phyloP scores from a whole-genome alignment of 1,140 invertebrate species.

The Drosophila pectinifera region DNA sequence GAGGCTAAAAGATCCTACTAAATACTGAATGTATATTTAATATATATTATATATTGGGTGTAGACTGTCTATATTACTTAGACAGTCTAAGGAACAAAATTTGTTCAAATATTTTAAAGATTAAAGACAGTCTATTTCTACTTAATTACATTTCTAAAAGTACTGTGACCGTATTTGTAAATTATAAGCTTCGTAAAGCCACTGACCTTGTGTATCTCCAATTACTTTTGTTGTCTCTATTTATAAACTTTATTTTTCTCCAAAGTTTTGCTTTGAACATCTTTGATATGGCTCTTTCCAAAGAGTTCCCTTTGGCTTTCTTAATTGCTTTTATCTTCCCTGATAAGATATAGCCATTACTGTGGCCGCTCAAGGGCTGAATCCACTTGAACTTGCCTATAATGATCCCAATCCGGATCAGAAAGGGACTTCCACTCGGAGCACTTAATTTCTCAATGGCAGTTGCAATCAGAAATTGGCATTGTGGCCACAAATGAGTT shows the following conservation, averaged over 20 bases:
- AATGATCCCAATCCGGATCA: slow-evolving; percentile 26
- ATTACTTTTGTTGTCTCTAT: neutral
- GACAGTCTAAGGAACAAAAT: too few species aligned
- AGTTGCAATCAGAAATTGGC: slow-evolving; percentile 74
- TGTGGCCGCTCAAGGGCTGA: slow-evolving; percentile 38
- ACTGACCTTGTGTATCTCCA: slow-evolving; percentile 13
- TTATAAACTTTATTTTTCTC: neutral
- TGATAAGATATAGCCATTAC: slow-evolving; percentile 19
- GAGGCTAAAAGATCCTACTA: too few species aligned
- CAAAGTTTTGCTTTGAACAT: neutral
- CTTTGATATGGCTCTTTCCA: neutral
- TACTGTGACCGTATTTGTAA: neutral
- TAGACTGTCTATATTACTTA: too few species aligned
- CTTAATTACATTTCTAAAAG: too few species aligned
- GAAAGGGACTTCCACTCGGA: slow-evolving; percentile 27
- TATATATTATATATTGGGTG: neutral
- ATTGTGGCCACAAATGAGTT: slow-evolving; percentile 60
- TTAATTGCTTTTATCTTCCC: slow-evolving; percentile 23
- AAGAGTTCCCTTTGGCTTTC: slow-evolving; percentile 12
- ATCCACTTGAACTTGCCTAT: slow-evolving; percentile 64
- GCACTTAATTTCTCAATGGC: slow-evolving; percentile 76
- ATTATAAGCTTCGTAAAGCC: neutral
- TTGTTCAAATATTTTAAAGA: too few species aligned
- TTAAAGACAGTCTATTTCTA: too few species aligned
- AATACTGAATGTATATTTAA: too few species aligned